Conservation (phyloP, 2,888 invertebrate species). For the Ophion costatus region DNA sequence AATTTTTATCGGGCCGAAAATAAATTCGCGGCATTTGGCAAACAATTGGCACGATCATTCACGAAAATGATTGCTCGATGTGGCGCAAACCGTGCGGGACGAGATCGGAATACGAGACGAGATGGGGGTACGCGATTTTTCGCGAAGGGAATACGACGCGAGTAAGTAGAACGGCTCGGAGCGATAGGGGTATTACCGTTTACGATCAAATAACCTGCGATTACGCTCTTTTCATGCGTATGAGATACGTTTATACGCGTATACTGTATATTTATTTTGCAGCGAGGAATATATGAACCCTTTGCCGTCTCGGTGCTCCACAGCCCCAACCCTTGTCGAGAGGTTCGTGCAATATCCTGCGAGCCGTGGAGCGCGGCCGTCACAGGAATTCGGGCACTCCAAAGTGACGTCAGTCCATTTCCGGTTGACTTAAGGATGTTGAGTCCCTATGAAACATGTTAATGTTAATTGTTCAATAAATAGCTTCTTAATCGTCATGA, state of each 20-base stretch:
- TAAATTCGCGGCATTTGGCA: conserved; percentile 73
- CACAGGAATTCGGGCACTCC: background rate
- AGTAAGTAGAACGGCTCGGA: conserved; percentile 79
- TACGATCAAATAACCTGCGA: conserved; percentile 81
- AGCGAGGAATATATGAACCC: conserved; percentile 11
- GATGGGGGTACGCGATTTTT: conserved; percentile 46
- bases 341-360: background rate
- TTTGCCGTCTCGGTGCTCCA: background rate
- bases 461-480: too few species aligned
- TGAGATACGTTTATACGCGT: conserved; percentile 54
- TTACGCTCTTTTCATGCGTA: conserved; percentile 74
- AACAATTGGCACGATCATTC: conserved; percentile 80
- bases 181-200: conserved; percentile 77
- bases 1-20: conserved; percentile 26
- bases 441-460: too few species aligned
- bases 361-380: background rate
- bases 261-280: conserved; percentile 51
- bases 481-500: too few species aligned
- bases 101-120: conserved; percentile 18
- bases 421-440: background rate
- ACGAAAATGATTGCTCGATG: conserved; percentile 77
- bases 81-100: conserved; percentile 1
- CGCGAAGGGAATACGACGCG: conserved; percentile 73
- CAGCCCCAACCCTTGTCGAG: background rate
- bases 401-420: background rate